A percentile compares a stretch with the other conserved stretches of the same genome.
Conservation (phyloP, 2,113 vertebrate species). For the Clupea harengus region DNA sequence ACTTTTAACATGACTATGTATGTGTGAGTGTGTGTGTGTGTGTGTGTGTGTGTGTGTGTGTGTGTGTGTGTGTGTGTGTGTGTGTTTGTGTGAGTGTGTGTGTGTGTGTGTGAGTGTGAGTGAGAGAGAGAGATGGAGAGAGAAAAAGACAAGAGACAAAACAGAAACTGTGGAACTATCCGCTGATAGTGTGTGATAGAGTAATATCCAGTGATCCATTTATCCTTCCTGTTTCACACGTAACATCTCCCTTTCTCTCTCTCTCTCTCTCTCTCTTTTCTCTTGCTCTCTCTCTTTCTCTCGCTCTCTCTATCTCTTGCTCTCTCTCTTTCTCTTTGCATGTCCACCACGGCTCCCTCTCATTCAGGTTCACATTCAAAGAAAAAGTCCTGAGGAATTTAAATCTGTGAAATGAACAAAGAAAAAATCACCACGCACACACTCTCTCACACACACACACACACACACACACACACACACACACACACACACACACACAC, state of each 20-base stretch:
- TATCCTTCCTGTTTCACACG: not conserved
- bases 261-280: not conserved
- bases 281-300: conserved; percentile 16
- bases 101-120: not conserved
- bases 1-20: conserved; percentile 20
- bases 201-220: not conserved
- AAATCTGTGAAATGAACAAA: conserved; percentile 46
- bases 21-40: not conserved
- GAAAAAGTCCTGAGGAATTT: conserved; percentile 24
- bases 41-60: not conserved
- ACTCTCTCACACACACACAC: not conserved
- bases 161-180: not conserved
- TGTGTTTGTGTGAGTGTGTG: not conserved
- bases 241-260: conserved; percentile 17
- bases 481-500: not conserved
- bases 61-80: not conserved
- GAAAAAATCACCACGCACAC: conserved; percentile 21
- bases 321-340: not conserved
- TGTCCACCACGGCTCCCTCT: conserved; percentile 25
- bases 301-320: not conserved
- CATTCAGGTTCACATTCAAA: not conserved
- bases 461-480: conserved; percentile 6
- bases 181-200: conserved; percentile 15
- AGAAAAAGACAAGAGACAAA: not conserved
- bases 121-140: not conserved